These are phyloP conservation scores for Acleris emargana DNA, from an alignment of 2,888 invertebrate genomes.

Conservation along the genomic window DNA sequence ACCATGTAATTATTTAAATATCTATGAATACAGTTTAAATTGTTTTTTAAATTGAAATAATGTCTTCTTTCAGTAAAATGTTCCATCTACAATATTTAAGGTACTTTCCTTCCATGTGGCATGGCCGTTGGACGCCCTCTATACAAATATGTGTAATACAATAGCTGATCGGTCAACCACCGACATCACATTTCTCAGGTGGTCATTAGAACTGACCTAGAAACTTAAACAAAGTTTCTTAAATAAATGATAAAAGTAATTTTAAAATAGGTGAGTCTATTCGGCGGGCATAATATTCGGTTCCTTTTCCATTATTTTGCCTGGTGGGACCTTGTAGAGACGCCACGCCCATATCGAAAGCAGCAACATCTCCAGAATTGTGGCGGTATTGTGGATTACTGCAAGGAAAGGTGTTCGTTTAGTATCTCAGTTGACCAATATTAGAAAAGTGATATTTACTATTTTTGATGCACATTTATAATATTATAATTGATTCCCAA, in stretches of 20 bases:
- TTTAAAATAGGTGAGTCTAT: conserved; percentile 1
- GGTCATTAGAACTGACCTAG: conserved; percentile 28
- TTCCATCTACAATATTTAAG: too few relatives aligned
- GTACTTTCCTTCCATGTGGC: too few relatives aligned
- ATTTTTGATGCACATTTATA: neutral
- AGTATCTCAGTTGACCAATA: too few relatives aligned
- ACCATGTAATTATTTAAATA: too few relatives aligned
- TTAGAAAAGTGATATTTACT: too few relatives aligned
- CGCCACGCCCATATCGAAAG: conserved; percentile 85
- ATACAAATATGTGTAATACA: too few relatives aligned
- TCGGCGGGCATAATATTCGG: conserved; percentile 63
- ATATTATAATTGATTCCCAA: too few relatives aligned
- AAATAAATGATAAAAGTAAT: neutral
- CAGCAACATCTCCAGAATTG: conserved; percentile 87
- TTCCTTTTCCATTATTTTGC: conserved; percentile 57
- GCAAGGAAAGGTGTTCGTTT: conserved; percentile 45
- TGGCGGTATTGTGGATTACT: conserved; percentile 87
- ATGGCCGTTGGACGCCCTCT: too few relatives aligned
- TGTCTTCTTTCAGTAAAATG: too few relatives aligned
- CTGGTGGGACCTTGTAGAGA: conserved; percentile 81
- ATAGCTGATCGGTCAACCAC: too few relatives aligned
- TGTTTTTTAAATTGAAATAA: too few relatives aligned
- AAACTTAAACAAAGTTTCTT: conserved; percentile 9
- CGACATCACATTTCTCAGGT: neutral
- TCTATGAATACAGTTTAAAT: too few relatives aligned